Evolutionary conservation across 2,888 invertebrate species (phyloP), one percentile per base, ranked within the genome.

Genomic region (Euphydryas editha): DNA sequence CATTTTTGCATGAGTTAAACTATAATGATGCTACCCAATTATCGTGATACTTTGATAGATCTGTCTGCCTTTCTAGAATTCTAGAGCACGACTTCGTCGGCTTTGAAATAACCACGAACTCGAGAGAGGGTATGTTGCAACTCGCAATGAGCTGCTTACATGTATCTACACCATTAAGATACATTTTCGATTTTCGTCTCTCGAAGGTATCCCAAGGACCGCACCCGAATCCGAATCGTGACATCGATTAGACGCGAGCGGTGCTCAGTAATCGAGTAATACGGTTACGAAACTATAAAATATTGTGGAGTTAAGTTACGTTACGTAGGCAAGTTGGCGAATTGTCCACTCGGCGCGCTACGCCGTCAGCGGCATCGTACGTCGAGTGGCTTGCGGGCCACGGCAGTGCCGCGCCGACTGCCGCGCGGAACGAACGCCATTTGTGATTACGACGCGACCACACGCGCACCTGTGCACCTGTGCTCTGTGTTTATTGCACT

Each of bases 221-320:
- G 83, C 85, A 87, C 88, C 88, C 85, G 87, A 88, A 86, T 89
- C 88, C 85, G 87, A 88, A 86, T 89, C 88, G 88, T 88, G 89
- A 88, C 87, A 86, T 84, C 86, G 85, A 87, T 87, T 87, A 86
- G 84, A 86, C 79, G 81, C 80, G 80, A 87, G 77, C 81, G 83
- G 83, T 82, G 83, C 83, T 80, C 85, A 78, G 85, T 88, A 89
- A 89, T 89, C 87, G 82, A 88, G 85, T 87, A 84, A 87, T 82
- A 84, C 83, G 83, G 83, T 92, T 90, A 89, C 91, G 89, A 90
- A 91, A 92, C 86, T 89, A 88, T 88, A 88, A 88, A 88, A 87
- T 88, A 88, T 88, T 87, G 87, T 86, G 85, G 88, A 87, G 86
- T 89, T 89, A 88, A 88, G 89, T 92, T 90, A 87, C 87, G 87